Conservation (phyloP, 2,888 invertebrate species). For the Aspidapion aeneum region DNA sequence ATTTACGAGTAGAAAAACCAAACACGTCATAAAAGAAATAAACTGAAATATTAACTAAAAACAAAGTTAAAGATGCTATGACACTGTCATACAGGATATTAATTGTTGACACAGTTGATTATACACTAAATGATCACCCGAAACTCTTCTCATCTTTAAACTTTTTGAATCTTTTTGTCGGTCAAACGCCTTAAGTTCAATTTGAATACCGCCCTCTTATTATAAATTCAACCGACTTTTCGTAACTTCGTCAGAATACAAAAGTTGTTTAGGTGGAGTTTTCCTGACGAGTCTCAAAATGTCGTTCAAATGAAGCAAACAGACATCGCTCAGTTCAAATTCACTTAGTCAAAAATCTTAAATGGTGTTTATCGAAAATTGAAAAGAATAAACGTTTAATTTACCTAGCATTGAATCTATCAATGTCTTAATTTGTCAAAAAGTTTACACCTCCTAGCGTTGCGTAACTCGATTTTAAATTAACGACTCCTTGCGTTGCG, state of each 20-base stretch:
- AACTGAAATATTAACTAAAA: not conserved
- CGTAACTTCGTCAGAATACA: conserved; percentile 44
- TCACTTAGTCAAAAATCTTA: too few relatives aligned
- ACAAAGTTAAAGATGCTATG: conserved; percentile 36
- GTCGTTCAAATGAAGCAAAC: conserved; percentile 73
- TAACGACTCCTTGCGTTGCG: too few relatives aligned
- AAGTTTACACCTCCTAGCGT: too few relatives aligned
- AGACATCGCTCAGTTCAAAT: conserved; percentile 74
- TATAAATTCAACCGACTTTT: conserved; percentile 44
- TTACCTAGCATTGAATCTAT: too few relatives aligned
- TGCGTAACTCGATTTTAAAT: too few relatives aligned
- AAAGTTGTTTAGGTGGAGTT: conserved; percentile 67
- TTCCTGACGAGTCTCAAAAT: conserved; percentile 78
- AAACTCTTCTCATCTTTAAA: conserved; percentile 80
- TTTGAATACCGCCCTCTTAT: conserved; percentile 72
- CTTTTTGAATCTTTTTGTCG: conserved; percentile 68
- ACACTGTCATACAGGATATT: conserved; percentile 81
- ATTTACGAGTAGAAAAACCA: too few relatives aligned
- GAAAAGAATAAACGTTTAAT: too few relatives aligned
- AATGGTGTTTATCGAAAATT: too few relatives aligned
- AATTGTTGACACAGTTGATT: conserved; percentile 85
- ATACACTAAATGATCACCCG: conserved; percentile 84
- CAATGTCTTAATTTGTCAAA: too few relatives aligned
- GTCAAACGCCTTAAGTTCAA: conserved; percentile 76
- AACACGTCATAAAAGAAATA: not conserved